These are phyloP conservation scores for Tachycineta bicolor DNA, from an alignment of 2,113 vertebrate genomes.

Conservation along the genomic window DNA sequence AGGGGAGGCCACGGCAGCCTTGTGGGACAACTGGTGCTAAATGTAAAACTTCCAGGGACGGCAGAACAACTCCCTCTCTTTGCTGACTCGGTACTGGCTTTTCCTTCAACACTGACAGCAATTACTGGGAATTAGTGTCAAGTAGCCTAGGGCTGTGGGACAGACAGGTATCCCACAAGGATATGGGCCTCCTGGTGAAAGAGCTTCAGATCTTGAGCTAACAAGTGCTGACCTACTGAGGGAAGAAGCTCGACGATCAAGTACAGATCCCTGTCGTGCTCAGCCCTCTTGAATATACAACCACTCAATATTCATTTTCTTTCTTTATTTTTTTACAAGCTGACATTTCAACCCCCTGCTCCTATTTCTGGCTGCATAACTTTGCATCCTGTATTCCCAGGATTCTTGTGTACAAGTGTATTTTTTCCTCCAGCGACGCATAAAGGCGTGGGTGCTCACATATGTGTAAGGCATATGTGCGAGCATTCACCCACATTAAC, in stretches of 20 bases:
- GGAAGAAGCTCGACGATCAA: background rate
- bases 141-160: background rate
- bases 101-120: background rate
- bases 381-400: background rate
- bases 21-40: background rate
- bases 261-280: background rate
- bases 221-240: background rate
- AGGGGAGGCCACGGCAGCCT: background rate
- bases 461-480: constrained; percentile 5
- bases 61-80: background rate
- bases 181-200: background rate
- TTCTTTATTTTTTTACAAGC: background rate
- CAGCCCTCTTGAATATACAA: background rate
- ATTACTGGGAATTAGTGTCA: background rate
- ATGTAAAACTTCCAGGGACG: background rate
- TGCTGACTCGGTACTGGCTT: background rate
- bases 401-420: background rate
- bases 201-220: background rate
- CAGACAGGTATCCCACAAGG: background rate
- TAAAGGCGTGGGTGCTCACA: constrained; percentile 1
- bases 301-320: background rate
- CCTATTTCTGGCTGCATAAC: constrained; percentile 1
- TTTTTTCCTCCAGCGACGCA: background rate
- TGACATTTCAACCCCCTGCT: background rate
- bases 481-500: constrained; percentile 17